A percentile compares a stretch with the other conserved stretches of the same genome.
Conservation (phyloP, 2,113 vertebrate species). For the Pseudois nayaur region DNA sequence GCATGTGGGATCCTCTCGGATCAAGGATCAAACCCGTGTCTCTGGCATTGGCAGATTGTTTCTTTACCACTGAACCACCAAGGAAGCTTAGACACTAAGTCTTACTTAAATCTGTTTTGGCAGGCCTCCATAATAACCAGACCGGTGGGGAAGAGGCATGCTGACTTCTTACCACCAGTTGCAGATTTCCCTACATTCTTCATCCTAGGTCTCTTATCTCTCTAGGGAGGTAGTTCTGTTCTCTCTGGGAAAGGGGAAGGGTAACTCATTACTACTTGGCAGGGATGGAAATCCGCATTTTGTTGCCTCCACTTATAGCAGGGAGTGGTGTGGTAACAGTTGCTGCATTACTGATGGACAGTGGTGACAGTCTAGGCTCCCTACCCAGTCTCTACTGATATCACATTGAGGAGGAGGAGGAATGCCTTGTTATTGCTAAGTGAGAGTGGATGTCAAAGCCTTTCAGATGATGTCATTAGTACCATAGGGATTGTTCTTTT, state of each 20-base stretch:
- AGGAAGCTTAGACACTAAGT: not conserved
- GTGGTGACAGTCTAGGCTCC: not conserved
- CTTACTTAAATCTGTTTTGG: slow-evolving; percentile 34
- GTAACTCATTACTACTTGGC: not conserved
- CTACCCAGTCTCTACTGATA: not conserved
- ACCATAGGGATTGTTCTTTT: not conserved
- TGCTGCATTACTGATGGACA: not conserved
- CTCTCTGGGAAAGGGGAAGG: not conserved
- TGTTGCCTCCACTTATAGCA: not conserved
- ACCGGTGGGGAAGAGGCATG: not conserved
- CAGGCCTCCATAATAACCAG: not conserved
- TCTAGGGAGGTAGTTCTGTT: not conserved
- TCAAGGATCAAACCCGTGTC: not conserved
- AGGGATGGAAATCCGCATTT: not conserved
- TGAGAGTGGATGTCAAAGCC: not conserved
- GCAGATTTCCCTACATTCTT: not conserved
- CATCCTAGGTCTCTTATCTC: not conserved
- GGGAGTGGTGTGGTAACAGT: not conserved
- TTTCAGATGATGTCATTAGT: not conserved
- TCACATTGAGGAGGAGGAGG: not conserved
- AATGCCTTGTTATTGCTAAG: not conserved
- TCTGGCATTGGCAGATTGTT: not conserved
- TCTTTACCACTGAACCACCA: not conserved
- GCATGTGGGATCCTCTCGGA: not conserved
- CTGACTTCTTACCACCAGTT: not conserved